A percentile compares a stretch with the other conserved stretches of the same genome.
These are phyloP conservation scores for Tipula confusa DNA, from an alignment of 2,888 invertebrate species.

Conservation along the genomic window DNA sequence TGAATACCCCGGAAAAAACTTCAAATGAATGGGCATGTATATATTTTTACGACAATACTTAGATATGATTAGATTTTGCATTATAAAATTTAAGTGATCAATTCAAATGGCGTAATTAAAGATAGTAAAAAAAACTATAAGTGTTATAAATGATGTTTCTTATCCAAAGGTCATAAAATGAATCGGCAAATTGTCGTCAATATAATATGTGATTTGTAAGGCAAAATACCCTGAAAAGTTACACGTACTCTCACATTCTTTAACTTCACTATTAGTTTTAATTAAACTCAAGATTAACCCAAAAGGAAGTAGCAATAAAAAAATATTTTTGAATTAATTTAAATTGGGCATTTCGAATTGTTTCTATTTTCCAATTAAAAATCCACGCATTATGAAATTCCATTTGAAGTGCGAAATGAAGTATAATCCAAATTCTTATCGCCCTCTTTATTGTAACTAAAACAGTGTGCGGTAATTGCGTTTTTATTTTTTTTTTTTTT, in stretches of 20 bases:
- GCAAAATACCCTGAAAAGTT: neutral
- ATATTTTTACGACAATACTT: too few species aligned
- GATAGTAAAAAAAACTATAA: neutral
- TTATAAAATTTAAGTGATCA: neutral
- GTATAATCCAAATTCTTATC: neutral
- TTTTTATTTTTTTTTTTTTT: too few species aligned
- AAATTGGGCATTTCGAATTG: neutral
- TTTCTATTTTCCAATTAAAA: neutral
- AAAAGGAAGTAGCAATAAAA: neutral
- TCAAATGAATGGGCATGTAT: too few species aligned
- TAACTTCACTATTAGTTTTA: neutral
- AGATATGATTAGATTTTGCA: neutral
- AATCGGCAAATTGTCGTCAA: neutral
- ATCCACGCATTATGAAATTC: neutral
- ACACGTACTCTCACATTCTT: neutral
- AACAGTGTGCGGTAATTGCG: neutral
- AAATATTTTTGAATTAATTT: neutral
- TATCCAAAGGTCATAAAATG: neutral
- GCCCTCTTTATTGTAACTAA: neutral
- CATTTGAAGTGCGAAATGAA: neutral
- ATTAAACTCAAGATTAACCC: neutral
- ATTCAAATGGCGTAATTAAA: neutral
- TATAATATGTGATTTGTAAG: neutral
- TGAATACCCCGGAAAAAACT: too few species aligned
- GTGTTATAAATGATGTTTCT: too few species aligned